These are phyloP conservation scores for Gephyroberyx darwinii DNA, from an alignment of 2,797 vertebrate genomes.

Conservation along the genomic window DNA sequence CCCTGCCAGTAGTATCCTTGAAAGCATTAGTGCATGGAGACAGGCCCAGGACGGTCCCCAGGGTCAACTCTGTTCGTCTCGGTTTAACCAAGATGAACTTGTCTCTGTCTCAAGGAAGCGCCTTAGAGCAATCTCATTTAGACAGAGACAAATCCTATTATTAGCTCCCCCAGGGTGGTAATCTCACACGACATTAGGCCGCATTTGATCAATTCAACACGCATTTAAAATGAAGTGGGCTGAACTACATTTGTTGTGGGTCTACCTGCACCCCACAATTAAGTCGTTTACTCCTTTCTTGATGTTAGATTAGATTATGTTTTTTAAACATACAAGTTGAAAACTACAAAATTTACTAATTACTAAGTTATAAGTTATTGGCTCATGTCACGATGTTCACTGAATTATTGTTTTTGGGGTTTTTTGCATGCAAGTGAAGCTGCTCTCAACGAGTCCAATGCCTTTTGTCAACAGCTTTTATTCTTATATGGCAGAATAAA, in stretches of 20 bases:
- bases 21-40: slow-evolving; percentile 69
- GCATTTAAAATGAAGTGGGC: slow-evolving; percentile 11
- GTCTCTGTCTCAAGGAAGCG: slow-evolving; percentile 72
- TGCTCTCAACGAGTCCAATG: too few species aligned
- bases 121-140: slow-evolving; percentile 79
- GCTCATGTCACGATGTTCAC: too few species aligned
- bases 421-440: too few species aligned
- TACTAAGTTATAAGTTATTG: too few species aligned
- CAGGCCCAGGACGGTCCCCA: slow-evolving; percentile 53
- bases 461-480: too few species aligned
- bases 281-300: too few species aligned
- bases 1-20: slow-evolving; percentile 59
- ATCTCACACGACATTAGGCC: slow-evolving; percentile 59
- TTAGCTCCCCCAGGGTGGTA: slow-evolving; percentile 63
- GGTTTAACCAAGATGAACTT: slow-evolving; percentile 77
- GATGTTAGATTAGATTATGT: too few species aligned
- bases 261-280: too few species aligned
- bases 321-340: too few species aligned
- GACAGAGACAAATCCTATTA: slow-evolving; percentile 73
- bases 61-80: slow-evolving; percentile 71
- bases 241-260: background rate
- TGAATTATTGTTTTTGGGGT: too few species aligned
- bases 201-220: slow-evolving; percentile 62
- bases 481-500: too few species aligned
- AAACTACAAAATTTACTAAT: too few species aligned